Conservation (phyloP, 2,888 invertebrate genomes). For the Drosophila yooni region DNA sequence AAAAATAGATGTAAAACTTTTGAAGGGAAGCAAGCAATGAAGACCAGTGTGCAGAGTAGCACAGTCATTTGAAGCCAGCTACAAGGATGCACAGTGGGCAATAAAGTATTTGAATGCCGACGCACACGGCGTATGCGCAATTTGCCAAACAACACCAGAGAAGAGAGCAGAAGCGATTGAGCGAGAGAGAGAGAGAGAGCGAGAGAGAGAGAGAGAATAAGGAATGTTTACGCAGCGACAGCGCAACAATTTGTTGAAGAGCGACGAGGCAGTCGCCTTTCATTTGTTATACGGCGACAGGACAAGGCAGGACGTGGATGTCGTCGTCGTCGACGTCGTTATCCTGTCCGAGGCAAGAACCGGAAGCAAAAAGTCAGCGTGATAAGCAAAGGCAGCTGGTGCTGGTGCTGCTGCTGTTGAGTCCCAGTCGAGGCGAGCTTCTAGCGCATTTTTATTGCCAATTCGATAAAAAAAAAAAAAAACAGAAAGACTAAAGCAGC, state of each 20-base stretch:
- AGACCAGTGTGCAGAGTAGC: slow-evolving; percentile 27
- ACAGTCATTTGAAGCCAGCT: slow-evolving; percentile 32
- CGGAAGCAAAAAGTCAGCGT: slow-evolving; percentile 76
- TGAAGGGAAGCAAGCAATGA: not conserved
- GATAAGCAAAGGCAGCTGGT: slow-evolving; percentile 63
- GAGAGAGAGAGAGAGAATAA: slow-evolving; percentile 10
- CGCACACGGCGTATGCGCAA: slow-evolving; percentile 78
- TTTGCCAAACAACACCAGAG: slow-evolving; percentile 22
- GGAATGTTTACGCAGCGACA: slow-evolving; percentile 63
- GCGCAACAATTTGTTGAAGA: slow-evolving; percentile 78
- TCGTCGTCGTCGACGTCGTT: slow-evolving; percentile 4
- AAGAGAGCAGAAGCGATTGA: slow-evolving; percentile 9
- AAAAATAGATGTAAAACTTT: not conserved
- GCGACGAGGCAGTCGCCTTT: slow-evolving; percentile 41
- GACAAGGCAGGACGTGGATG: slow-evolving; percentile 21
- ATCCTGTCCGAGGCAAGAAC: slow-evolving; percentile 67
- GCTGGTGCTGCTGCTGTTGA: not conserved
- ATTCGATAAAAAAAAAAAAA: slow-evolving; percentile 19
- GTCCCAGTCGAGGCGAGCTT: slow-evolving; percentile 7
- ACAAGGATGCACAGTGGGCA: slow-evolving; percentile 65
- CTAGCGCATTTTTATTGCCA: slow-evolving; percentile 63
- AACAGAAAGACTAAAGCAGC: slow-evolving; percentile 21
- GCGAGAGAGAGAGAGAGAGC: not conserved
- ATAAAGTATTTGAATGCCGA: slow-evolving; percentile 20
- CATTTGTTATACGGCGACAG: slow-evolving; percentile 50